Evolutionary conservation across 2,797 vertebrate genomes (phyloP), one percentile per base, ranked within the genome.

Genomic region (Pterois miles): DNA sequence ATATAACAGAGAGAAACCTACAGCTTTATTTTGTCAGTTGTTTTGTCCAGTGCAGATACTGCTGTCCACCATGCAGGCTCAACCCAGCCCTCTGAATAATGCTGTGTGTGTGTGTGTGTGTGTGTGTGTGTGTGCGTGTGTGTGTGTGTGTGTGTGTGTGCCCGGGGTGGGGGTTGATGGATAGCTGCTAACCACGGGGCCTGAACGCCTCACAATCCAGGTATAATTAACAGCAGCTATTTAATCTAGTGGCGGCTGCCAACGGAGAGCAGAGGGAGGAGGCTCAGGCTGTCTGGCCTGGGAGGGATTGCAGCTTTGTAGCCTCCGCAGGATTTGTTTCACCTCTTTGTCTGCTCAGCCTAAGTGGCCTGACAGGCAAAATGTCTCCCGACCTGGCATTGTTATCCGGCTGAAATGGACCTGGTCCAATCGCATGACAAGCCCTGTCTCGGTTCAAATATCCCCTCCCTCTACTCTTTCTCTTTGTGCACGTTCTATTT

Each of bases 221-320:
- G 92, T 92, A 94, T 96, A 95, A 96, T 95, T 95, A 96, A 96
- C 93, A 95, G 90, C 89, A 94, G 91, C 93, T 95, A 93, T 95
- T 94, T 93, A 95, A 95, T 94, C 88, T 88, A 70, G 90, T 94
- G 93, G 87, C 87, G 89, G 90, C 91, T 93, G 92, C 85, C 94
- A 95, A 92, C 91, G 78, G 93, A 93, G 94, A 74, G 80, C 70
- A 43, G 83, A 80, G 84, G 84, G 85, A 78, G 86, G 84, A 72
- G 85, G 75, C 87, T 69, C 29, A 58, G 71, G 43, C 94, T 89
- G 93, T 91, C 92, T 95, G 90, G 92, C 56, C 70, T 65, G 83
- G 94, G 94, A 95, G 92, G 90, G 90, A 93, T 91, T 91, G 92
- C 93, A 93, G 92, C 94, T 94, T 95, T 95, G 94, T 87, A 89